Conservation (phyloP, 2,888 invertebrate genomes). For the Taenaris catops region DNA sequence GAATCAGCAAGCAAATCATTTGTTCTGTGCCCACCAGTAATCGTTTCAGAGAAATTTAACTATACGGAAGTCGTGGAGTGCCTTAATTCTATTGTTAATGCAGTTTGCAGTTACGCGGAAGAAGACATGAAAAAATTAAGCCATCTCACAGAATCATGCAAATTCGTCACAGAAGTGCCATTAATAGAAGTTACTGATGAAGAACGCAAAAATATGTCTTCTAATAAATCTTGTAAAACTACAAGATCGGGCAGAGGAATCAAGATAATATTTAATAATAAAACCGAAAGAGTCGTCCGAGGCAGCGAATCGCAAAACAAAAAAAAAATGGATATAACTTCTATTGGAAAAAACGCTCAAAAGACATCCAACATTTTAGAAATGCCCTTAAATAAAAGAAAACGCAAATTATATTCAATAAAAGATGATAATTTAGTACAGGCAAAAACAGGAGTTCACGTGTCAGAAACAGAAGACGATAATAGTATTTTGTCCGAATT, state of each 20-base stretch:
- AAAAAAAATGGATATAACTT: too few relatives aligned
- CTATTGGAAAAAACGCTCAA: slow-evolving; percentile 21
- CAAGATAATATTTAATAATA: slow-evolving; percentile 20
- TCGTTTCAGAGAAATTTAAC: slow-evolving; percentile 25
- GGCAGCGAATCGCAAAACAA: too few relatives aligned
- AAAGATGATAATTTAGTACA: slow-evolving; percentile 39
- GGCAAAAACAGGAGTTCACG: slow-evolving; percentile 26
- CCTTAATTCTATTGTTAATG: slow-evolving; percentile 48
- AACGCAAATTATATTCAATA: slow-evolving; percentile 61
- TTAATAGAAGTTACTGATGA: too few relatives aligned
- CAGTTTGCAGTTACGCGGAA: slow-evolving; percentile 49
- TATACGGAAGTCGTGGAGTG: slow-evolving; percentile 47
- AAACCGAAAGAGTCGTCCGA: too few relatives aligned
- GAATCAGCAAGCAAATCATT: slow-evolving; percentile 45
- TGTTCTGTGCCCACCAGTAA: slow-evolving; percentile 26
- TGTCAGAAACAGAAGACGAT: slow-evolving; percentile 25
- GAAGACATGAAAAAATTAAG: too few relatives aligned
- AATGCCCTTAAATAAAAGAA: slow-evolving; percentile 35
- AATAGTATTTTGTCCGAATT: slow-evolving; percentile 7
- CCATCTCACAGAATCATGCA: too few relatives aligned
- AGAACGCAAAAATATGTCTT: too few relatives aligned
- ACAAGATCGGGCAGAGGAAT: slow-evolving; percentile 2
- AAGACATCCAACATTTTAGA: slow-evolving; percentile 29
- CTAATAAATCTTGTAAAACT: too few relatives aligned
- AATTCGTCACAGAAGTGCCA: too few relatives aligned